Base-by-base conservation (phyloP, 1,140 invertebrate species). In the Drosophila carrolli region DNA sequence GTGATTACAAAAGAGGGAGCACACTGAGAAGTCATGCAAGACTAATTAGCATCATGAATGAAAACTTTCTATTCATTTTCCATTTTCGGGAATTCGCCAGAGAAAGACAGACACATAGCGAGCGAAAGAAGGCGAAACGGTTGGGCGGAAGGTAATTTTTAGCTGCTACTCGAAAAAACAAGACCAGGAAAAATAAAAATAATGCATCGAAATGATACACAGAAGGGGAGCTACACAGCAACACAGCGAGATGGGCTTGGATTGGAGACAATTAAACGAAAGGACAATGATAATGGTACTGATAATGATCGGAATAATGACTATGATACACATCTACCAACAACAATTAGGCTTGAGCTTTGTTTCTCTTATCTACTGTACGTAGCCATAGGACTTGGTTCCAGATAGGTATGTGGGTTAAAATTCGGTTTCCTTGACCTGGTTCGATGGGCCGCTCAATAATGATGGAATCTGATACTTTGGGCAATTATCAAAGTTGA, bases 401-500 rank as follows among this genome's bases (percentile, higher is more conserved):
- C 76, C 80, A 83, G 67, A 77, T 89, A 50, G 40, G 50, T 54
- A 55, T 59, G 50, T 47, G 29, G 55, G 57, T 76, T 62, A 68
- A 58, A 38, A 9, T 65, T 63, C 60, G 68, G 59, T 72, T 75
- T 72, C 77, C 73, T 81, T 80, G 76, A 89, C 71, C 58, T 84
- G 66, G 77, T 82, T 77, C 41, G 86, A 92, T 92, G 91, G 91
- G 91, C 91, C 91, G 91, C 90, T 91, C 91, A 91, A 85, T 84
- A 92, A 92, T 92, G 91, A 92, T 92, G 91, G 91, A 92, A 90
- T 90, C 78, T 88, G 78, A 90, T 91, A 89, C 84, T 88, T 78
- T 47, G 59, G 62, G 75, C 50, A 50, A 53, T 44, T 56, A 79
- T 82, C 54, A 68, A 75, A 78, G 9, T 61, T 13, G 43, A 73